A percentile compares a stretch with the other conserved stretches of the same genome.
These are phyloP conservation scores for Petaurus breviceps DNA, from an alignment of 2,113 vertebrate species.

Conservation along the genomic window DNA sequence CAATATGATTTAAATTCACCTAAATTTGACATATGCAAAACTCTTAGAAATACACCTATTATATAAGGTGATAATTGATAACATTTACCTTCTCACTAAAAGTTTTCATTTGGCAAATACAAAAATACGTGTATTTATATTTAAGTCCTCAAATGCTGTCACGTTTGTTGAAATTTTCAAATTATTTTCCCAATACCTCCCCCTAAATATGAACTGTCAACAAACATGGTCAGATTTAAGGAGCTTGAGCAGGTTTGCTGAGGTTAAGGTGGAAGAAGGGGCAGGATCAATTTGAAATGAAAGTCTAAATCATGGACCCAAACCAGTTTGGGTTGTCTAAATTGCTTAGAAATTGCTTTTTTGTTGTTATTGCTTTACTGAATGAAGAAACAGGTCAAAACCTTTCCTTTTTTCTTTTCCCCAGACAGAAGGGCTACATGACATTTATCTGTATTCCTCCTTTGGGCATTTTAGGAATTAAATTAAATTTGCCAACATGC, in stretches of 20 bases:
- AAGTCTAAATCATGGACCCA: constrained; percentile 13
- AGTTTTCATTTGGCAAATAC: background rate
- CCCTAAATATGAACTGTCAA: constrained; percentile 7
- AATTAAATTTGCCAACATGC: constrained; percentile 55
- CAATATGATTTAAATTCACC: constrained; percentile 28
- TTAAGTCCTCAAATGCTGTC: constrained; percentile 37
- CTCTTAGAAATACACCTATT: constrained; percentile 1
- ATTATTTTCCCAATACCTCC: constrained; percentile 7
- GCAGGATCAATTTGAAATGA: constrained; percentile 29
- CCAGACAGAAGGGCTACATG: constrained; percentile 33
- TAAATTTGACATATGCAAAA: constrained; percentile 6
- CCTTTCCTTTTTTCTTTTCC: background rate
- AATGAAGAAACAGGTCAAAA: constrained; percentile 35
- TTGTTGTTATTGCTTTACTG: constrained; percentile 31
- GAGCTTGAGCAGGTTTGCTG: background rate
- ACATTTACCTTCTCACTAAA: background rate
- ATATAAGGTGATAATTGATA: background rate
- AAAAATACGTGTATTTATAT: background rate
- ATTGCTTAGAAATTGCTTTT: constrained; percentile 22
- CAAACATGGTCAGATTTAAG: background rate
- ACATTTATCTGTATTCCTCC: constrained; percentile 48
- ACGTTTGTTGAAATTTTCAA: background rate
- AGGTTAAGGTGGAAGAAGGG: background rate
- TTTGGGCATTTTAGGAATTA: constrained; percentile 54
- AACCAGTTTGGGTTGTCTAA: constrained; percentile 7